Evolutionary conservation across 2,113 vertebrate genomes (phyloP).

Genomic region (Xyliphius kryptos): DNA sequence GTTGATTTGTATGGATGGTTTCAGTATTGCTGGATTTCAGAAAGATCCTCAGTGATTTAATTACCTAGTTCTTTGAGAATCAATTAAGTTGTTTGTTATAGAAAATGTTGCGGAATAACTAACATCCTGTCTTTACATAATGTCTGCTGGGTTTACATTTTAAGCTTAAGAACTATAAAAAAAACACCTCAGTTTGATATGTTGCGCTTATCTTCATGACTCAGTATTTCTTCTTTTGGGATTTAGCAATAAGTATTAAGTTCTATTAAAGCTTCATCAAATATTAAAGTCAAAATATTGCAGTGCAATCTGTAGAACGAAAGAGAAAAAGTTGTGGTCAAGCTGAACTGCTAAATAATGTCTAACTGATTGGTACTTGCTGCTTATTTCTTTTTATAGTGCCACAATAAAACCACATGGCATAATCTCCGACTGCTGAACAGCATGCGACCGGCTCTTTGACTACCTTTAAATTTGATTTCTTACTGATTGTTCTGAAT

Average conservation of each 20-base stretch:
- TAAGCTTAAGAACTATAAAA: not conserved
- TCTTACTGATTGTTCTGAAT: conserved; percentile 1
- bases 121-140: too few species aligned
- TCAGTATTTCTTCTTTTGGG: conserved; percentile 7
- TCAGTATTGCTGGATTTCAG: too few species aligned
- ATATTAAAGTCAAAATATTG: conserved; percentile 27
- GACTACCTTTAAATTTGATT: not conserved
- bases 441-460: not conserved
- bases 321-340: not conserved
- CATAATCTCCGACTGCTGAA: not conserved
- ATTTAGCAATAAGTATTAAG: conserved; percentile 2
- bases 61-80: too few species aligned
- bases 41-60: too few species aligned
- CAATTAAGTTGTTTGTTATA: too few species aligned
- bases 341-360: not conserved
- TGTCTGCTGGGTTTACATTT: too few species aligned
- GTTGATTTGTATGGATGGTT: too few species aligned
- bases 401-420: not conserved
- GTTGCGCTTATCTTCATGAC: conserved; percentile 2
- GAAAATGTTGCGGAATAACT: too few species aligned
- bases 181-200: not conserved
- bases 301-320: not conserved
- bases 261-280: conserved; percentile 26
- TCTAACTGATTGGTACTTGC: not conserved
- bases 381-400: conserved; percentile 7